phyloP scores from a whole-genome alignment of 2,113 vertebrate genomes.

The Madoqua kirkii region DNA sequence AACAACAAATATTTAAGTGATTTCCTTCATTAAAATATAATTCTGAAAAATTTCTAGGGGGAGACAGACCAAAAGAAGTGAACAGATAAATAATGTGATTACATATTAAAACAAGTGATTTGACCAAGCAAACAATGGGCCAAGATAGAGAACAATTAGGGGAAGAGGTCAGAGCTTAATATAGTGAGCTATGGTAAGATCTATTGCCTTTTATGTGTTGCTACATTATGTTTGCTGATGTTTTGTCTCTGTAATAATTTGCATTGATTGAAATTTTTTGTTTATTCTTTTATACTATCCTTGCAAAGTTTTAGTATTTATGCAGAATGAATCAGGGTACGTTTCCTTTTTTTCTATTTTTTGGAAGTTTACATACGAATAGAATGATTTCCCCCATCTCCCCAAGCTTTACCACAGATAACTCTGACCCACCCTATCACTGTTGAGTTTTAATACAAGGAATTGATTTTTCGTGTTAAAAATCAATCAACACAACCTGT shows the following conservation, averaged over 20 bases:
- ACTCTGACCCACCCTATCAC: not conserved
- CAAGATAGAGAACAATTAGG: not conserved
- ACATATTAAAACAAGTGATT: not conserved
- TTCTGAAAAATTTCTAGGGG: not conserved
- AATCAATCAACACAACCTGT: not conserved
- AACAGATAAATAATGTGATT: not conserved
- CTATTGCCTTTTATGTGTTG: not conserved
- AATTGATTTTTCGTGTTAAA: not conserved
- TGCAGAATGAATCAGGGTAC: not conserved
- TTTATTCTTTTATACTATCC: not conserved
- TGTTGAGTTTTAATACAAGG: not conserved
- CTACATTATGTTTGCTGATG: not conserved
- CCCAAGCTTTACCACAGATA: not conserved
- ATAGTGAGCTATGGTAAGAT: not conserved
- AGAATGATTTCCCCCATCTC: not conserved
- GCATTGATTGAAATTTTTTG: not conserved
- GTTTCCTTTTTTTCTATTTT: not conserved
- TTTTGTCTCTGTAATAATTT: not conserved
- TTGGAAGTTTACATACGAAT: not conserved
- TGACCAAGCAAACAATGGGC: not conserved
- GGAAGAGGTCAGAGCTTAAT: not conserved
- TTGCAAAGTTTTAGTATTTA: not conserved
- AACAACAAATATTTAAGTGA: not conserved
- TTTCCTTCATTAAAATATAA: not conserved
- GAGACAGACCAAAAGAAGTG: not conserved